Evolutionary conservation across 2,113 vertebrate genomes (phyloP), one percentile per base, ranked within the genome.

Genomic region (Rhabdornis inornatus): DNA sequence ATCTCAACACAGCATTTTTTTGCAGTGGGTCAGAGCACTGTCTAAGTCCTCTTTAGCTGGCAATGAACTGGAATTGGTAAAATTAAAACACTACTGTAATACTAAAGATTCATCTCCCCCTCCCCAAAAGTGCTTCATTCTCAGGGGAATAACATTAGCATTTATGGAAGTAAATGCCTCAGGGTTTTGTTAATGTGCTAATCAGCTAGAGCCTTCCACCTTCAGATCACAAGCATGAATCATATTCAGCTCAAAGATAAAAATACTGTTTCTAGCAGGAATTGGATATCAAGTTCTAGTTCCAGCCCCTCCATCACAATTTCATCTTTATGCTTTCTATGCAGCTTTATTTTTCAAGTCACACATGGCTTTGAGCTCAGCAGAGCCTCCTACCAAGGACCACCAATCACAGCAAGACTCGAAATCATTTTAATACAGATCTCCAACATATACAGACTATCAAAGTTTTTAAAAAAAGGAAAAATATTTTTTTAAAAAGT

Each of bases 161-260:
- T 93, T 90, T 86, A 86, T 56, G 49, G 88, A 74, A 95, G 63
- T 55, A 81, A 94, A 86, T 33, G 90, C 68, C 56, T 93, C 85
- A 47, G 47, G 79, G 52, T 78, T 93, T 83, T 94, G 68, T 74
- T 96, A 80, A 96, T 37, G 75, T 80, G 94, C 57, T 95, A 92
- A 92, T 83, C 84, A 95, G 82, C 35, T 70, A 85, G 6, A 92
- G 59, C 74, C 75, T 87, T 96, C 93, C 85, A 94, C 81, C 84
- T 92, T 92, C 87, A 77, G 55, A 89, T 91, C 87, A 91, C 39
- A 95, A 89, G 79, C 50, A 93, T 68, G 42, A 94, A 88, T 83
- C 60, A 85, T 71, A 37, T 42, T 75, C 56, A 81, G 56, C 44
- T 90, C 40, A 89, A 86, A 86, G 42, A 83, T 70, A 92, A 90